phyloP scores from a whole-genome alignment of 2,888 invertebrate genomes.

The Augochlorella aurata region DNA sequence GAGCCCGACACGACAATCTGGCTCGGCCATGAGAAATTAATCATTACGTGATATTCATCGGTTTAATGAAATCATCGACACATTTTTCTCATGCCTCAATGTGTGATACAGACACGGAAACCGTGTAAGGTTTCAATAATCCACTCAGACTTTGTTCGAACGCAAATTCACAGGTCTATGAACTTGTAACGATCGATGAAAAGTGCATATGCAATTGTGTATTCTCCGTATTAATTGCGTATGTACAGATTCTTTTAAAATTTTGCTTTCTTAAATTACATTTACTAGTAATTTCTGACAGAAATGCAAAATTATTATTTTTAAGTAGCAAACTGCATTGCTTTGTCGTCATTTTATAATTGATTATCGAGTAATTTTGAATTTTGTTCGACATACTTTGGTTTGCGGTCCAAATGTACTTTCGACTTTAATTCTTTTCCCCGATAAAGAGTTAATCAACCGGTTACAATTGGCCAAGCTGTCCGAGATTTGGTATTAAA shows the following conservation, averaged over 20 bases:
- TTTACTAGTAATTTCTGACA: too few species aligned
- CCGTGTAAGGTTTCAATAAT: neutral
- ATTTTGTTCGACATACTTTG: neutral
- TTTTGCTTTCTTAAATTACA: too few species aligned
- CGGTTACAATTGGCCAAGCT: neutral
- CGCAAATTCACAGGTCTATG: neutral
- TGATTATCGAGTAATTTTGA: neutral
- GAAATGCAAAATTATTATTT: neutral
- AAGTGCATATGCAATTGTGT: neutral
- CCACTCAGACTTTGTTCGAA: neutral
- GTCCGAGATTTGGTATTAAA: neutral
- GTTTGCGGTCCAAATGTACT: too few species aligned
- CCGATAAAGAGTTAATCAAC: neutral
- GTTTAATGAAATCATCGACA: conserved; percentile 37
- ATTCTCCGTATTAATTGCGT: neutral
- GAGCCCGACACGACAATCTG: too few species aligned
- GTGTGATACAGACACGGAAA: neutral
- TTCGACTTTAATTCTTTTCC: too few species aligned
- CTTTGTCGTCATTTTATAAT: neutral
- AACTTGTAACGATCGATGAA: neutral
- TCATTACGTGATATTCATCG: conserved; percentile 2
- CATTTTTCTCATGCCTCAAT: conserved; percentile 1
- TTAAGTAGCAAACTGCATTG: neutral
- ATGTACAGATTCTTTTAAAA: neutral
- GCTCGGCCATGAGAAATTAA: neutral